Base-by-base conservation (phyloP, 2,113 vertebrate genomes). In the Phocoena sinus region DNA sequence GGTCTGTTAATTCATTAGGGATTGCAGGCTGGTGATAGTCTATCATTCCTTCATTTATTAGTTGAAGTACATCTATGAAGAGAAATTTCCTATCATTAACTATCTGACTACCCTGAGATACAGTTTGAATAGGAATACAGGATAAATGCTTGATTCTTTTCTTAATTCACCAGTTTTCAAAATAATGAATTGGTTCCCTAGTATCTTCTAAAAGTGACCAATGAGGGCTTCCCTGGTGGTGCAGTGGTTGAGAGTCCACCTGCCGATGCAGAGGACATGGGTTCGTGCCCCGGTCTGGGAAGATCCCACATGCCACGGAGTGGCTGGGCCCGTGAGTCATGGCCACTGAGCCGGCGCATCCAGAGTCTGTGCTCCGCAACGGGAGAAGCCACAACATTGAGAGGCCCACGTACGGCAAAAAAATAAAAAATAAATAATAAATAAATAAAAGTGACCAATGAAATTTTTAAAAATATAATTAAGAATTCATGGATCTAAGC, bases 121-220 rank as follows among this genome's bases (percentile, higher is more conserved):
- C 12, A 94, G 0, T 92, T 90, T 89, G 70, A 84, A 87, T 93
- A 81, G 60, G 85, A 93, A 96, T 67, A 2, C 58, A 94, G 91
- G 68, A 86, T 95, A 94, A 85, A 60, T 91, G 12, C n/a, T 71
- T 95, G 25, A 28, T 81, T 94, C 11, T 93, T 68, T 93, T 90
- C 31, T 97, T 44, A 91, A 91, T 93, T 95, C 86, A 90, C n/a
- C 33, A 86, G 47, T 94, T 95, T 97, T 95, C 23, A 62, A 86
- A 94, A 81, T 68, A 91, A 62, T 93, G 26, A 89, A 62, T 70
- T 88, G 36, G 3, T 74, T 91, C 44, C 23, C 10, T 83, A 26
- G 8, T 26, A 94, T 96, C 12, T 25, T 94, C 50, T 26, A 36
- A 88, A 88, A 91, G 26, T 94, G 23, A 90, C 47, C 21, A 79